phyloP scores from a whole-genome alignment of 2,888 invertebrate genomes.

The Loripinus fragilis region DNA sequence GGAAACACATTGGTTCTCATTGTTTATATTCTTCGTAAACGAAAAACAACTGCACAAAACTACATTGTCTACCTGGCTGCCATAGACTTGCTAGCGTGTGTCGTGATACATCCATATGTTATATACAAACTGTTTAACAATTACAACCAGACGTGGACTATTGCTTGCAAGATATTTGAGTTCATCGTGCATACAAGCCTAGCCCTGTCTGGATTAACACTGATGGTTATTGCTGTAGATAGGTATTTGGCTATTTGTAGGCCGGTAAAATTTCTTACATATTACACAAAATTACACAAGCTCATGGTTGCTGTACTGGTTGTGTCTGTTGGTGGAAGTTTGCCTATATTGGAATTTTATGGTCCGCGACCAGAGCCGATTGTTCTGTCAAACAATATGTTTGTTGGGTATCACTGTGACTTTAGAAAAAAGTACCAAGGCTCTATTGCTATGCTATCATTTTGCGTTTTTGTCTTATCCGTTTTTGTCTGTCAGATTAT shows the following conservation, averaged over 20 bases:
- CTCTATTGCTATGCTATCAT: slow-evolving; percentile 28
- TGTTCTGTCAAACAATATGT: not conserved
- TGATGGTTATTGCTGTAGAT: slow-evolving; percentile 61
- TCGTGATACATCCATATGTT: slow-evolving; percentile 62
- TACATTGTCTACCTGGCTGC: slow-evolving; percentile 59
- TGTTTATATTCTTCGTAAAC: slow-evolving; percentile 44
- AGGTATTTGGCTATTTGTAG: slow-evolving; percentile 62
- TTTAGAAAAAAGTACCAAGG: slow-evolving; percentile 40
- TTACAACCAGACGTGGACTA: slow-evolving; percentile 53
- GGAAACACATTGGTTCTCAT: slow-evolving; percentile 63
- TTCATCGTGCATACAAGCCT: slow-evolving; percentile 59
- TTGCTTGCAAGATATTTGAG: slow-evolving; percentile 62
- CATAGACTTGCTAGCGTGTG: slow-evolving; percentile 61
- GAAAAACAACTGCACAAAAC: slow-evolving; percentile 47
- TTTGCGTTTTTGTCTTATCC: slow-evolving; percentile 36
- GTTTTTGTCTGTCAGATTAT: slow-evolving; percentile 37
- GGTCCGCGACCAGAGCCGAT: slow-evolving; percentile 36
- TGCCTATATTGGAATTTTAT: slow-evolving; percentile 63
- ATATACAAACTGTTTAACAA: slow-evolving; percentile 58
- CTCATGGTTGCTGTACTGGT: slow-evolving; percentile 24
- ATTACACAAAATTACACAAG: slow-evolving; percentile 36
- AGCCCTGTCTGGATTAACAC: slow-evolving; percentile 39
- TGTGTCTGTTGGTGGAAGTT: slow-evolving; percentile 37
- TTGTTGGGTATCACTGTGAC: slow-evolving; percentile 55
- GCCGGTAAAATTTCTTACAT: slow-evolving; percentile 56